These are phyloP conservation scores for Chlorodrepanis virens DNA, from an alignment of 2,113 vertebrate species.

Conservation along the genomic window DNA sequence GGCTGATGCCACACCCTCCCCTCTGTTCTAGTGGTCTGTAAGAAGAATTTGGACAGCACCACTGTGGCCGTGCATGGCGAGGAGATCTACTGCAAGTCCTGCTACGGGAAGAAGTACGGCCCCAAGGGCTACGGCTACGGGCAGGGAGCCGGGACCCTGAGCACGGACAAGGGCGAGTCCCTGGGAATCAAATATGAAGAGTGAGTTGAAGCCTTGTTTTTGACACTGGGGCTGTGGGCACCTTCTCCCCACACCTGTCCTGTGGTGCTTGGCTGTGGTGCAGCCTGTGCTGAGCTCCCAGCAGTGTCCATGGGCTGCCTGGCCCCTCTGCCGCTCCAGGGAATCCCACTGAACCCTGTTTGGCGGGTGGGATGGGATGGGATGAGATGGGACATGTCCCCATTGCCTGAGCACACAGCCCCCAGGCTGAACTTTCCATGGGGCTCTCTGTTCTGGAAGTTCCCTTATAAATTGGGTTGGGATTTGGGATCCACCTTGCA, in stretches of 20 bases:
- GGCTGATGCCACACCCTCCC: background rate
- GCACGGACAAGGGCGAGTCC: slow-evolving; percentile 87
- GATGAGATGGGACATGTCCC: background rate
- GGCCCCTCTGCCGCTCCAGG: background rate
- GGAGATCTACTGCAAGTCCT: slow-evolving; percentile 94
- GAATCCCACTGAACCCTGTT: background rate
- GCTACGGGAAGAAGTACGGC: slow-evolving; percentile 92
- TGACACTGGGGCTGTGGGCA: background rate
- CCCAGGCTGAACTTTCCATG: background rate
- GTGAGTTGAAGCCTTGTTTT: slow-evolving; percentile 73
- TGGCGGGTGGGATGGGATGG: background rate
- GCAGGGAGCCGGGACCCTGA: slow-evolving; percentile 88
- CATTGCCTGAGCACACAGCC: background rate
- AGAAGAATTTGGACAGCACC: slow-evolving; percentile 93
- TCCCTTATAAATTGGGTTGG: background rate
- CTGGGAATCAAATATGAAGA: slow-evolving; percentile 84
- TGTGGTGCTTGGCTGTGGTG: background rate
- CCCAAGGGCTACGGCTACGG: slow-evolving; percentile 95
- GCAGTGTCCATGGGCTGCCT: background rate
- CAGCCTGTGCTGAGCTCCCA: background rate
- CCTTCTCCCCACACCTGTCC: background rate
- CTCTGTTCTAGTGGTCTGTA: slow-evolving; percentile 83
- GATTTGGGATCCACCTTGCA: background rate
- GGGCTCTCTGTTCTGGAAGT: background rate
- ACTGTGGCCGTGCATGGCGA: slow-evolving; percentile 87